Base-by-base conservation (phyloP, 2,797 vertebrate genomes). In the Graptemys geographica region DNA sequence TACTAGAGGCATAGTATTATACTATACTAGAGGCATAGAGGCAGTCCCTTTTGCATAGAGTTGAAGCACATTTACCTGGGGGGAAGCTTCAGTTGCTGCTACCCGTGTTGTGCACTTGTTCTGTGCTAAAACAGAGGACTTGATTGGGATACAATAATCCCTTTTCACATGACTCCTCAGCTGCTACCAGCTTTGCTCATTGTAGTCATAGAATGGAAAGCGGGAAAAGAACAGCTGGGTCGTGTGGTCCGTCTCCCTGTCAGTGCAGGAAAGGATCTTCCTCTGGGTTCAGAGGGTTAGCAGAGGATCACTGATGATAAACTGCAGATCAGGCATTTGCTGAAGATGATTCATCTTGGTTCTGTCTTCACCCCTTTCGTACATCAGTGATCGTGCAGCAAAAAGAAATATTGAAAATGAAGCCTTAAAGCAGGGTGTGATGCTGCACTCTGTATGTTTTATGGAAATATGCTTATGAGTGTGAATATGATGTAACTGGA, bases 161-260 rank as follows among this genome's bases (percentile, higher is more conserved):
- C n/a, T 72, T 53, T 62, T 72, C 86, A 86, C 79, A 56, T 47
- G n/a, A 85, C 72, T 85, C 78, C 85, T 79, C 87, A 78, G 56
- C 56, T 94, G 31, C 21, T 79, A 78, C 65, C 41, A 87, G 56
- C 37, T 92, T 93, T 94, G 69, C 55, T 92, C 74, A 59, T 44
- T 1, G 3, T 53, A 52, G 47, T 72, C 87, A 78, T 53, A 83
- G 84, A 91, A 83, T 62, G 65, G 18, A 96, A 93, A 95, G 94
- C 91, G 62, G 86, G 62, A 88, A 69, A 92, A 85, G 82, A 28
- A 3, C 62, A 49, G 86, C 83, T 91, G 65, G 85, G 79, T 92
- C 65, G 37, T 2, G 33, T 55, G 83, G 74, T 28, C 33, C 12
- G 3, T 72, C 37, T 41, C 19, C 21, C 5, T 72, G 37, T 41